Base-by-base conservation (phyloP, 1,140 invertebrate species). In the Caenorhabditis inopinata region DNA sequence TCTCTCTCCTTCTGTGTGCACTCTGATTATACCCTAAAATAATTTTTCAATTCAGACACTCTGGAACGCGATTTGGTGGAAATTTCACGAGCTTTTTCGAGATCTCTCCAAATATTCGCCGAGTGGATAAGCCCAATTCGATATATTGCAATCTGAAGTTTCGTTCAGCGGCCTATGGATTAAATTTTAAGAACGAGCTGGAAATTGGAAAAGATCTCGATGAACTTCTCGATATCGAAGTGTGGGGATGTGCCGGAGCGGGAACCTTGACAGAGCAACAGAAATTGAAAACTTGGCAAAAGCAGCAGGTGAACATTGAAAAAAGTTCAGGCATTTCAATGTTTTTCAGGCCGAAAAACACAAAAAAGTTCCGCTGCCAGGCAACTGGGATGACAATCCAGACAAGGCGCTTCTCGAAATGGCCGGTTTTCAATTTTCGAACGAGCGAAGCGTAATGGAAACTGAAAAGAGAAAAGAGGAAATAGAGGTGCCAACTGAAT, bases 301-400 rank as follows among this genome's bases (percentile, higher is more conserved):
- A 81, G 46, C 51, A 73, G 35, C 84, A 86, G 53, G 53, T 62
- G 27, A 32, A 58, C 29, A 35, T 32, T 32, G 16, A 29, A 14
- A 42, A 42, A 42, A 42, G 14, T 7, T 42, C 38, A 14, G 38
- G 14, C 14, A 7, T 42, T 42, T 42, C 38, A 42, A 42, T 0
- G 27, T 11, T 58, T 58, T 62, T 3, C 53, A 62, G 73, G 79
- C 84, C 12, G 87, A 87, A 48, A 82, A 80, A 25, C 82, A 87
- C 76, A 79, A 84, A 21, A 87, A 85, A 48, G 85, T 87, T 27
- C 87, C 87, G 16, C 48, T 87, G 48, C 87, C 87, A 3, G 87
- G 87, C 38, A 87, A 88, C 62, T 87, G 87, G 87, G 87, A 87
- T 46, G 87, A 88, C 21, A 87, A 87, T 83, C 84, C 85, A 32